Conservation (phyloP, 2,797 vertebrate species). For the Phataginus tetradactyla region DNA sequence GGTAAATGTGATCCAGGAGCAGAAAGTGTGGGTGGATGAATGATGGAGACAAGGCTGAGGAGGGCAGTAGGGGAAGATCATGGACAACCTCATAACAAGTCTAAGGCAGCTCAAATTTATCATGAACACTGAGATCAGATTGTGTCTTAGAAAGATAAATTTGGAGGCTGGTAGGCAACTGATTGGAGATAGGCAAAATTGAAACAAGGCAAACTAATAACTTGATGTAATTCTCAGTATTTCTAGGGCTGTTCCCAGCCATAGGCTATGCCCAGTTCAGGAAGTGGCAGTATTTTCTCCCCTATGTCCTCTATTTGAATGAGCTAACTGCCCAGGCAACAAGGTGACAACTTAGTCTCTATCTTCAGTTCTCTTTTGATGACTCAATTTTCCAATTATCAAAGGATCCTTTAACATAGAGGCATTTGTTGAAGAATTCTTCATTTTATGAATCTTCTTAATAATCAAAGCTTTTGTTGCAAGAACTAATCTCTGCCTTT, state of each 20-base stretch:
- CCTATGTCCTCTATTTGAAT: neutral
- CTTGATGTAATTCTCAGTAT: neutral
- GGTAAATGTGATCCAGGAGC: neutral
- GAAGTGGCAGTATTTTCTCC: neutral
- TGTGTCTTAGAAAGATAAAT: neutral
- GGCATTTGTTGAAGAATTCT: neutral
- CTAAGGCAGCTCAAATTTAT: neutral
- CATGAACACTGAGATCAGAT: neutral
- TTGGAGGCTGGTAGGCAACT: neutral
- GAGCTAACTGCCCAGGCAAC: neutral
- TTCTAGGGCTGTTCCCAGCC: neutral
- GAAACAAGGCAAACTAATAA: neutral
- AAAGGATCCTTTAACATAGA: neutral
- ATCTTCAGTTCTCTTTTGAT: neutral
- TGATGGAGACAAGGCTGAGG: neutral
- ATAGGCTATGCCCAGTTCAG: neutral
- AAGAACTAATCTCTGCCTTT: conserved; percentile 32
- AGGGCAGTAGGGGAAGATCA: neutral
- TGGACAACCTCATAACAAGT: neutral
- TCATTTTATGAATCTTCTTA: conserved; percentile 15
- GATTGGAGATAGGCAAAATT: neutral
- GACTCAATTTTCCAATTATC: neutral
- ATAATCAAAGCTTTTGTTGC: neutral
- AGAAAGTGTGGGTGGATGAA: neutral
- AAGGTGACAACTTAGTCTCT: neutral